Conservation (phyloP, 2,113 vertebrate genomes). For the Silurus asotus region DNA sequence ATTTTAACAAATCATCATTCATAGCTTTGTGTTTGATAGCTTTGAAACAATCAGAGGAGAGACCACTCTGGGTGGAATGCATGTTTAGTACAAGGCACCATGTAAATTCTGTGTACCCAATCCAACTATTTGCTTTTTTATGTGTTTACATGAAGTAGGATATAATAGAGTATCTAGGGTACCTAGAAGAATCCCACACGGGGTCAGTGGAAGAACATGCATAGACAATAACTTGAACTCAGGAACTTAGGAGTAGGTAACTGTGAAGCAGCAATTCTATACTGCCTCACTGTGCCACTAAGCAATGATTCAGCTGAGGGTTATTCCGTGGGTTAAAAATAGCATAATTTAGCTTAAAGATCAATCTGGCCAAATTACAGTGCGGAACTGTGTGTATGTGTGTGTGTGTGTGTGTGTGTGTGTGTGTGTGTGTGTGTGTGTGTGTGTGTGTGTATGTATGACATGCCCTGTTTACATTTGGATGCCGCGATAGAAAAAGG, state of each 20-base stretch:
- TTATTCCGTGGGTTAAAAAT: slow-evolving; percentile 19
- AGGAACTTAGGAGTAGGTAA: not conserved
- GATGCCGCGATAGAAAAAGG: slow-evolving; percentile 14
- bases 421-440: slow-evolving; percentile 1
- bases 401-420: not conserved
- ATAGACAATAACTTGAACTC: not conserved
- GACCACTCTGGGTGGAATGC: not conserved
- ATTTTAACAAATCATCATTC: not conserved
- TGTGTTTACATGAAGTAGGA: not conserved
- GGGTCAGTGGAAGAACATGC: not conserved
- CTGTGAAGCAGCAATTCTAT: not conserved
- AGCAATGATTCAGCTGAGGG: slow-evolving; percentile 1
- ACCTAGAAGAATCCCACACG: not conserved
- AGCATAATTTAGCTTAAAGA: slow-evolving; percentile 12
- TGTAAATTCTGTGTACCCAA: not conserved
- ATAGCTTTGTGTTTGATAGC: not conserved
- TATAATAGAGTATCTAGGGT: not conserved
- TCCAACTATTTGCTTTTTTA: not conserved
- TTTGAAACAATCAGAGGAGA: not conserved
- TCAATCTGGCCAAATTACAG: slow-evolving; percentile 43
- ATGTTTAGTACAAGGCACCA: not conserved
- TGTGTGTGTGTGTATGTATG: not conserved
- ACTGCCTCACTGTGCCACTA: not conserved
- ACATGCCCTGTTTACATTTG: slow-evolving; percentile 38
- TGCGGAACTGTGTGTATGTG: slow-evolving; percentile 10